Conservation (phyloP, 2,113 vertebrate species). For the Tringa solitaria region DNA sequence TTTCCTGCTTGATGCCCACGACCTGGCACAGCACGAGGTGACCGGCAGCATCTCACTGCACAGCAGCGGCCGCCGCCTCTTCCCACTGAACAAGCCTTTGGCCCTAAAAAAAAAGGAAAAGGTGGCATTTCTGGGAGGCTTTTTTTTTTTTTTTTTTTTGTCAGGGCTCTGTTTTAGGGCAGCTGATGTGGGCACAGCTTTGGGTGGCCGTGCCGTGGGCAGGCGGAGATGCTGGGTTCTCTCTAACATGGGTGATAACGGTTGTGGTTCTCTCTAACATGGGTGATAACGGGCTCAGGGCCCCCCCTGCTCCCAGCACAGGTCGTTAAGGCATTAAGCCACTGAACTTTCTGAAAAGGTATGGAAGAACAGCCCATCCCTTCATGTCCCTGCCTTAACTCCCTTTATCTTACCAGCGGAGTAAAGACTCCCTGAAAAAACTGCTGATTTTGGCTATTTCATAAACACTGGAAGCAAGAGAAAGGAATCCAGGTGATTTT, state of each 20-base stretch:
- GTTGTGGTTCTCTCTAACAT: too few relatives aligned
- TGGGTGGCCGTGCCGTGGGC: accelerated
- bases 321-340: accelerated
- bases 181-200: background rate
- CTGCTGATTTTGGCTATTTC: background rate
- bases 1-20: background rate
- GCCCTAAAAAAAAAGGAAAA: background rate
- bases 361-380: too few relatives aligned
- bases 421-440: background rate
- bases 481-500: background rate
- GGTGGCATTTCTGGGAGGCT: background rate
- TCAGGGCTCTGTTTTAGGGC: background rate
- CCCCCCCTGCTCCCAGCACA: background rate
- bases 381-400: background rate
- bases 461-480: background rate
- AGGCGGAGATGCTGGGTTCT: background rate
- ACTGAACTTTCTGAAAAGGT: background rate
- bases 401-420: background rate
- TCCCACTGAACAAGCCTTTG: background rate
- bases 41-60: background rate
- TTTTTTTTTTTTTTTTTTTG: background rate
- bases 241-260: too few relatives aligned
- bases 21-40: background rate
- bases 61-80: accelerated
- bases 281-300: background rate